Evolutionary conservation across 2,888 invertebrate genomes (phyloP).

Genomic region (Drosophila niveifrons): DNA sequence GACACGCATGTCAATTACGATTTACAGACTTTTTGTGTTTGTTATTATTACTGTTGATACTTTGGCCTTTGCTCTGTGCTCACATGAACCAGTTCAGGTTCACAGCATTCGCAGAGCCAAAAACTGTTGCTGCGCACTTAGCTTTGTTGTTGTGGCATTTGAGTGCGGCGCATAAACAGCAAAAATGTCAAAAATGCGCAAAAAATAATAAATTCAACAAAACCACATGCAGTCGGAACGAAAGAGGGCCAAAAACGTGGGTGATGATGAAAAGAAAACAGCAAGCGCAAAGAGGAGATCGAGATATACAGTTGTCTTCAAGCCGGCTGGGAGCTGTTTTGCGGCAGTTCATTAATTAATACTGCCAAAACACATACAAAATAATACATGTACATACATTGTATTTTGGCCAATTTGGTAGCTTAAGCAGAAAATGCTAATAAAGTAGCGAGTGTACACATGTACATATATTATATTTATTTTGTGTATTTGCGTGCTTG

Average conservation of each 20-base stretch:
- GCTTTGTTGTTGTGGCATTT: conserved; percentile 14
- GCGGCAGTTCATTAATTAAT: conserved; percentile 23
- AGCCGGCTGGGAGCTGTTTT: conserved; percentile 23
- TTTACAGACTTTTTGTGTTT: conserved; percentile 22
- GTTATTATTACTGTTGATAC: neutral
- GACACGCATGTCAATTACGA: conserved; percentile 25
- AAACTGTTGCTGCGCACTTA: conserved; percentile 43
- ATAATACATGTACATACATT: neutral
- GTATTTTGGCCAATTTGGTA: conserved; percentile 31
- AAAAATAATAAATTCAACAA: conserved; percentile 1
- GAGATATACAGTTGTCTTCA: neutral
- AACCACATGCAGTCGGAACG: neutral
- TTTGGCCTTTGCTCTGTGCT: conserved; percentile 19
- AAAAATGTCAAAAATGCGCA: conserved; percentile 17
- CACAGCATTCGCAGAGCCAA: conserved; percentile 7
- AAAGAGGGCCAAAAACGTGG: neutral
- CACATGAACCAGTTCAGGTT: conserved; percentile 32
- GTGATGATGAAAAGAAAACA: neutral
- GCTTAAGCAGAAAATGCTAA: conserved; percentile 22
- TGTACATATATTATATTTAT: neutral
- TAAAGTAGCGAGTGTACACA: neutral
- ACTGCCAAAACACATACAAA: conserved; percentile 1
- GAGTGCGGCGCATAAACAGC: conserved; percentile 26
- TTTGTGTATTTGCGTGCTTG: conserved; percentile 39
- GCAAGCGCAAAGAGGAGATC: neutral